phyloP scores from a whole-genome alignment of 2,113 vertebrate genomes.

The Dromas ardeola region DNA sequence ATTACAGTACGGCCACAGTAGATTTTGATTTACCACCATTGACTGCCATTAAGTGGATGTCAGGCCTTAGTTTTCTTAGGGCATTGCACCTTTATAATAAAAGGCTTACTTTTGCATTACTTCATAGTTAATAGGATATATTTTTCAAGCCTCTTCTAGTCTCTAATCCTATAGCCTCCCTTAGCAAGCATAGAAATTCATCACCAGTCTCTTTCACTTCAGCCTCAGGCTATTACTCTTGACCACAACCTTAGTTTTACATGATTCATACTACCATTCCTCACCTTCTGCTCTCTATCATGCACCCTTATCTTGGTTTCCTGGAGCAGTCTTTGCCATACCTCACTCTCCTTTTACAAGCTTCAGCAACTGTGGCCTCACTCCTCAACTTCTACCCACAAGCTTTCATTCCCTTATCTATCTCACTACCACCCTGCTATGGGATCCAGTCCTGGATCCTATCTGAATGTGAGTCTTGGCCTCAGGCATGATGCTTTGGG shows the following conservation, averaged over 20 bases:
- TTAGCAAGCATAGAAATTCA: neutral
- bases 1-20: neutral
- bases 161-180: neutral
- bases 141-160: neutral
- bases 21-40: neutral
- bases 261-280: neutral
- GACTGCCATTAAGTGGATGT: neutral
- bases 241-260: neutral
- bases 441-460: neutral
- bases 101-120: neutral
- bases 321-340: neutral
- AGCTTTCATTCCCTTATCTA: neutral
- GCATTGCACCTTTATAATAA: neutral
- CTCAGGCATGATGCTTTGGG: neutral
- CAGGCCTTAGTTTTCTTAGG: neutral
- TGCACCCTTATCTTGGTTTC: neutral
- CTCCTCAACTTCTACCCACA: neutral
- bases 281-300: neutral
- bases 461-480: neutral
- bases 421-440: neutral
- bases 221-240: neutral
- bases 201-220: neutral
- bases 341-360: neutral
- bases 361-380: neutral
- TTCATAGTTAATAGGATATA: neutral